phyloP scores from a whole-genome alignment of 2,797 vertebrate species.

The Oophaga sylvatica region DNA sequence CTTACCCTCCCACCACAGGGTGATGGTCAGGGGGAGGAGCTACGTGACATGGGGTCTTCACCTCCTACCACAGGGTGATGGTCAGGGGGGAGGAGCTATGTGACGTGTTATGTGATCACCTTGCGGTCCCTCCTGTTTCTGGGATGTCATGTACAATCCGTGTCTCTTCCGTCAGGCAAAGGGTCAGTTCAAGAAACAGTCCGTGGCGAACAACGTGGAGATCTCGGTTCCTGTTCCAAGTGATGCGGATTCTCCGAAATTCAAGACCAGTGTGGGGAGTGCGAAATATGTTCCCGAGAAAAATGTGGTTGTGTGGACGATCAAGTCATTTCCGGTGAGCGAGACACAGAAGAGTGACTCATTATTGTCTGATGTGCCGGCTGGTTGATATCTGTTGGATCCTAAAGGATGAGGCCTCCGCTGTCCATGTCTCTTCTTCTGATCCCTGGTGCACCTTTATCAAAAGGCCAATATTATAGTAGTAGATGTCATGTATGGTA shows the following conservation, averaged over 20 bases:
- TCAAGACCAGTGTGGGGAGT: conserved; percentile 88
- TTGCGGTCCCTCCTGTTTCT: background rate
- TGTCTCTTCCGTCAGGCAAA: conserved; percentile 80
- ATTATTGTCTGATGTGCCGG: background rate
- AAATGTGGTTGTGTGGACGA: conserved; percentile 90
- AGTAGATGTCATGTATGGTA: background rate
- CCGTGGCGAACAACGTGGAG: conserved; percentile 93
- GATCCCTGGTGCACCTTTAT: too few relatives aligned
- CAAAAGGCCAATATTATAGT: background rate
- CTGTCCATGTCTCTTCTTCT: background rate
- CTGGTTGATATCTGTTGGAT: background rate
- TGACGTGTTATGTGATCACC: background rate
- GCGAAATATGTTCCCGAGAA: conserved; percentile 91
- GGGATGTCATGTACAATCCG: too few relatives aligned
- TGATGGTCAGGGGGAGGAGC: too few relatives aligned
- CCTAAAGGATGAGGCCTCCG: background rate
- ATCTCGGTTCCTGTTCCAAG: conserved; percentile 90
- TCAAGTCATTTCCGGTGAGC: conserved; percentile 93
- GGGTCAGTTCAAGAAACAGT: conserved; percentile 96
- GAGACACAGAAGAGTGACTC: background rate
- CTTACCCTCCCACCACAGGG: too few relatives aligned
- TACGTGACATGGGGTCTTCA: too few relatives aligned
- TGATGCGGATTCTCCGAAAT: conserved; percentile 91
- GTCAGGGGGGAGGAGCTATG: background rate
- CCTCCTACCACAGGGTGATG: background rate